A percentile compares a stretch with the other conserved stretches of the same genome.
These are phyloP conservation scores for Cheilosia soror DNA, from an alignment of 2,888 invertebrate species.

Conservation along the genomic window DNA sequence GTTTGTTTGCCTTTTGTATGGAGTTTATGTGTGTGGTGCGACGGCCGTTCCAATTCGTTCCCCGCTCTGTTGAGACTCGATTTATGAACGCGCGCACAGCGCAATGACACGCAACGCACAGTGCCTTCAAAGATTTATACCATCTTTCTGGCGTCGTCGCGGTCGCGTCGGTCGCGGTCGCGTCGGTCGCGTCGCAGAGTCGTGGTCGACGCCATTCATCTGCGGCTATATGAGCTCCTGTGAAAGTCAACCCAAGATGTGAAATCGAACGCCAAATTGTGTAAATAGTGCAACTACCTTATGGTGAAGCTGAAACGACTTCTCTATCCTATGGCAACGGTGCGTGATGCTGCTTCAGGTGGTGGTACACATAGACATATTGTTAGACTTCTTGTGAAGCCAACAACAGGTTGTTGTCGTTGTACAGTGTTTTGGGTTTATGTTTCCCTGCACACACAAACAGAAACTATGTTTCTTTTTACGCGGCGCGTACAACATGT, in stretches of 20 bases:
- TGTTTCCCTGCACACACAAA: background rate
- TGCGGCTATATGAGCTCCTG: slow-evolving; percentile 38
- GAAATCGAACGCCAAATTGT: slow-evolving; percentile 70
- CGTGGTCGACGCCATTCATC: slow-evolving; percentile 47
- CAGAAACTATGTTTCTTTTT: slow-evolving; percentile 20
- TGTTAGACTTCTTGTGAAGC: slow-evolving; percentile 36
- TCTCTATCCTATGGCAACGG: slow-evolving; percentile 37
- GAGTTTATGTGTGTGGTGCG: slow-evolving; percentile 13
- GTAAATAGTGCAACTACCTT: slow-evolving; percentile 73
- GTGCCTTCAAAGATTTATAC: slow-evolving; percentile 34
- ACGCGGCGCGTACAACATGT: slow-evolving; percentile 36
- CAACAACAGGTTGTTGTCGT: slow-evolving; percentile 66
- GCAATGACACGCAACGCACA: slow-evolving; percentile 62
- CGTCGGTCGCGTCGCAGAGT: background rate
- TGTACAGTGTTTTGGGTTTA: slow-evolving; percentile 39
- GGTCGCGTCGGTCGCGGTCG: too few relatives aligned
- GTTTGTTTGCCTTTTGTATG: background rate
- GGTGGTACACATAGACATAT: background rate
- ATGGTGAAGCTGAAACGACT: slow-evolving; percentile 6
- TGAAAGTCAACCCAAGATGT: slow-evolving; percentile 64
- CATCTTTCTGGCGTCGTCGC: slow-evolving; percentile 9
- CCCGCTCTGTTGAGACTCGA: slow-evolving; percentile 27
- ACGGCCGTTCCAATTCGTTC: slow-evolving; percentile 8
- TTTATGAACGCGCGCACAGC: slow-evolving; percentile 51
- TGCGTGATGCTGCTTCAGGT: slow-evolving; percentile 61